A percentile compares a stretch with the other conserved stretches of the same genome.
These are phyloP conservation scores for Agrotis puta DNA, from an alignment of 2,888 invertebrate genomes.

Conservation along the genomic window DNA sequence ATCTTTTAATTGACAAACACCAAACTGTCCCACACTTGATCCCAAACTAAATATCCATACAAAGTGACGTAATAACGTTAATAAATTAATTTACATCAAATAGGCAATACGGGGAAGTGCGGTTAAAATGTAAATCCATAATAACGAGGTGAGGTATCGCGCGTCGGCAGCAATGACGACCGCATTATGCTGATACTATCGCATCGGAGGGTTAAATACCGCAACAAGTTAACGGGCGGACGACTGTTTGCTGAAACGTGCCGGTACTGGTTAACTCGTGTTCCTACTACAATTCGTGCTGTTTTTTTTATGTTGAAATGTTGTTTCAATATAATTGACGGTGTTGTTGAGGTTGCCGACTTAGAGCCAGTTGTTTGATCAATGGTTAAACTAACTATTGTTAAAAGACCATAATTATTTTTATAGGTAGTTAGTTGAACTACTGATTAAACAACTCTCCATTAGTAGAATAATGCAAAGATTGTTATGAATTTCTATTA, in stretches of 20 bases:
- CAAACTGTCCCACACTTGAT: conserved; percentile 5
- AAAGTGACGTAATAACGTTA: conserved; percentile 38
- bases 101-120: conserved; percentile 76
- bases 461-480: not conserved
- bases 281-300: conserved; percentile 46
- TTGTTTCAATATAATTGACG: conserved; percentile 37
- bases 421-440: too few relatives aligned
- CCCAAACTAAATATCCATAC: conserved; percentile 32
- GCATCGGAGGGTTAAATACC: conserved; percentile 85
- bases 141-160: conserved; percentile 83
- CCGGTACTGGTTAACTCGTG: conserved; percentile 56
- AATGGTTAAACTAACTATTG: too few relatives aligned
- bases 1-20: conserved; percentile 2
- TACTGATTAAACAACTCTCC: too few relatives aligned
- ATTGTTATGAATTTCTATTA: not conserved
- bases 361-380: not conserved
- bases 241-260: conserved; percentile 74
- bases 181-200: conserved; percentile 89
- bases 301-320: conserved; percentile 38
- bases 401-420: too few relatives aligned
- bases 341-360: not conserved
- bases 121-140: conserved; percentile 86
- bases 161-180: conserved; percentile 80
- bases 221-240: conserved; percentile 88
- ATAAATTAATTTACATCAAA: conserved; percentile 79